Base-by-base conservation (phyloP, 2,113 vertebrate genomes). In the Cichladusa arquata region DNA sequence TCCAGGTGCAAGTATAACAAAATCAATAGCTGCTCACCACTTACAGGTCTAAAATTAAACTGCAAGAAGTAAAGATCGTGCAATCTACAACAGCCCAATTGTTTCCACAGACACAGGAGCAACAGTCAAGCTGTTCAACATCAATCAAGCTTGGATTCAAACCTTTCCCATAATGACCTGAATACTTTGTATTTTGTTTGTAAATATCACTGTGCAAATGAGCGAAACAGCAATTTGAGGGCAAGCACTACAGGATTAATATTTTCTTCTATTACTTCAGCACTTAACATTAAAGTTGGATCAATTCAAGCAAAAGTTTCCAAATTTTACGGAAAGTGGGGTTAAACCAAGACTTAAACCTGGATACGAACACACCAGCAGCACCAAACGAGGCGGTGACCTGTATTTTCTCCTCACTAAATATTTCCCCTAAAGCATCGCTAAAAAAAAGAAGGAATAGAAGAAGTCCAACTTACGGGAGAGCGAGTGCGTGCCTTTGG, bases 401-500 rank as follows among this genome's bases (percentile, higher is more conserved):
- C 28, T 23, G 15, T 3, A 18, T 58, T 42, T 42, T 12, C 69
- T 31, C 26, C 60, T 79, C 69, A 1, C 28, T 45, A 44, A 57
- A 48, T 40, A 57, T 33, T 48, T 53, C 82, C 31, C 66, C 72
- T 54, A 9, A 54, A 86, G 40, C 0, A 9, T 14, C 67, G 38
- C 28, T 26, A 40, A 80, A 66, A 14, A 14, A 12, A 22, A 34
- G 16, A 31, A 51, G 15, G 26, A 11, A 6, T 0, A 71, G 12
- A 72, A 83, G 91, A 70, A 74, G 61, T 44, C 61, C 74, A 96
- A 99, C 99, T 99, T 99, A 99, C 99, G 97, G 70, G 99, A 99
- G 95, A 99, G 98, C 20, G 99, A 98, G 96, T 99, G 99, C 40
- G 98, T 97, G 98, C 99, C 99, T 97, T 99, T 99, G 97, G 99